Percentiles rank a stretch among this genome's conserved stretches.
phyloP scores from a whole-genome alignment of 2,888 invertebrate genomes.

The Lysandra coridon region DNA sequence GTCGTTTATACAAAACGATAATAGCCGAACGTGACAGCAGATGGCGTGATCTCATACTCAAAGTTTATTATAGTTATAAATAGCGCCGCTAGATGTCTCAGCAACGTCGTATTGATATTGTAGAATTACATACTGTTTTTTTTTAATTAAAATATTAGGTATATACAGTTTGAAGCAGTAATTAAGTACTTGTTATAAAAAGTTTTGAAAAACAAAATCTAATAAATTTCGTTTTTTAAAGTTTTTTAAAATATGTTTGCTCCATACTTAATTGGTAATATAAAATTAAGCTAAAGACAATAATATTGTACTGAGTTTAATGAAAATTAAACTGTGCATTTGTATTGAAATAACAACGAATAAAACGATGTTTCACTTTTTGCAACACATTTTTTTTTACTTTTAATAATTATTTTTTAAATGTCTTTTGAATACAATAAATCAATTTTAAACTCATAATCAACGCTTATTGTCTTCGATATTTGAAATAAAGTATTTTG shows the following conservation, averaged over 20 bases:
- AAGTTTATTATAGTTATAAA: neutral
- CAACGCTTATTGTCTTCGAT: neutral
- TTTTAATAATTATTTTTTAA: neutral
- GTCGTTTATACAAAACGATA: neutral
- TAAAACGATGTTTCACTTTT: neutral
- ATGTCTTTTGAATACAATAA: neutral
- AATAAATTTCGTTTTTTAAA: too few species aligned
- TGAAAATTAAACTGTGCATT: neutral
- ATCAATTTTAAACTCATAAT: neutral
- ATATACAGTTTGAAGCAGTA: too few species aligned
- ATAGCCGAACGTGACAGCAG: neutral
- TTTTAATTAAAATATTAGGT: too few species aligned
- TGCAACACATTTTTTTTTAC: neutral
- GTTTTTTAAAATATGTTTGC: too few species aligned
- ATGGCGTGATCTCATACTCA: slow-evolving; percentile 6
- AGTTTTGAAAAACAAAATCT: too few species aligned
- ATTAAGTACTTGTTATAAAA: too few species aligned
- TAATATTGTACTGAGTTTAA: neutral
- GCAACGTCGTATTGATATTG: too few species aligned
- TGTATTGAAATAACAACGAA: neutral
- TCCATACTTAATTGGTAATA: too few species aligned
- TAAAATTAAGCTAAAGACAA: too few species aligned
- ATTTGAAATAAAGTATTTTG: too few species aligned
- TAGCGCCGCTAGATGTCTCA: slow-evolving; percentile 5
- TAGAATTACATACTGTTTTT: neutral